phyloP scores from a whole-genome alignment of 2,113 vertebrate genomes.

The Scophthalmus maximus region DNA sequence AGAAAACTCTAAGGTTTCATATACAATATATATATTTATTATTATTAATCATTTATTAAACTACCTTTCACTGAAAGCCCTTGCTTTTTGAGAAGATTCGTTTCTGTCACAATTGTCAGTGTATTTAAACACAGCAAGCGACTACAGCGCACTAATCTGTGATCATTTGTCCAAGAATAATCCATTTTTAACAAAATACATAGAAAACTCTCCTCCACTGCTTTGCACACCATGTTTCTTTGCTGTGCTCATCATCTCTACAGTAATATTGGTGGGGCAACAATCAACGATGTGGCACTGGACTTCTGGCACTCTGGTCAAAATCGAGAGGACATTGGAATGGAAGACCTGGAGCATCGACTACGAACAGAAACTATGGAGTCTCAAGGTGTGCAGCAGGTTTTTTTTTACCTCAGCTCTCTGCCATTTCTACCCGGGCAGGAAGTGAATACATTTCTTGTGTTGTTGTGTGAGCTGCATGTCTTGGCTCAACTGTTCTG shows the following conservation, averaged over 20 bases:
- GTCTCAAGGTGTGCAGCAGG: constrained; percentile 80
- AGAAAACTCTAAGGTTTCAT: not conserved
- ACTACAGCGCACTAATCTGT: too few species aligned
- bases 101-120: too few species aligned
- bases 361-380: constrained; percentile 85
- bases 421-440: too few species aligned
- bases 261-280: constrained; percentile 90
- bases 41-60: too few species aligned
- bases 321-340: constrained; percentile 89
- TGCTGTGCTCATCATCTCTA: constrained; percentile 3
- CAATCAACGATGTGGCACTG: constrained; percentile 90
- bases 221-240: constrained; percentile 1
- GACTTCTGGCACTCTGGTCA: constrained; percentile 90
- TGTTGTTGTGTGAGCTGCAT: too few species aligned
- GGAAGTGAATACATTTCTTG: too few species aligned
- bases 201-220: not conserved
- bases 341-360: constrained; percentile 88
- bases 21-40: too few species aligned
- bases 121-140: not conserved
- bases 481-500: not conserved
- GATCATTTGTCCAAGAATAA: too few species aligned
- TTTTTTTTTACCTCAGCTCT: not conserved
- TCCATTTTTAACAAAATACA: too few species aligned
- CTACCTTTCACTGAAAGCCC: too few species aligned
- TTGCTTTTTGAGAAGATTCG: too few species aligned